phyloP scores from a whole-genome alignment of 2,113 vertebrate species.

The Vulpes ferrilata region DNA sequence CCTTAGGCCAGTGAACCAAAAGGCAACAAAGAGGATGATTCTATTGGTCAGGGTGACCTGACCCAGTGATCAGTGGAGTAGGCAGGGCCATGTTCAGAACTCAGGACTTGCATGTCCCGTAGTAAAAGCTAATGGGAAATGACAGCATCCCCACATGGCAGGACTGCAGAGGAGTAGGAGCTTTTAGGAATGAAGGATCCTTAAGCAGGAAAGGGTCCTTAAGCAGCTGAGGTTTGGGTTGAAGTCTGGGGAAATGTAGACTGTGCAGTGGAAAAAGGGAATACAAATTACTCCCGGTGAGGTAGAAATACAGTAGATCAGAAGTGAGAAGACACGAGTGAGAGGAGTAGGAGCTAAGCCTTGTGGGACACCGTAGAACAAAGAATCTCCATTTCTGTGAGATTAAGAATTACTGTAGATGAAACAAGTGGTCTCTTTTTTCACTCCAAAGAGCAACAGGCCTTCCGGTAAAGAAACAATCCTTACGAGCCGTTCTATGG shows the following conservation, averaged over 20 bases:
- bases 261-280: background rate
- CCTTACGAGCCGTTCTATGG: background rate
- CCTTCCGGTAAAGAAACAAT: background rate
- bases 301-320: accelerated
- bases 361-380: background rate
- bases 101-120: accelerated
- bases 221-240: background rate
- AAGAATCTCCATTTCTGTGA: background rate
- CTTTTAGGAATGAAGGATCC: background rate
- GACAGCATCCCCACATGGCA: background rate
- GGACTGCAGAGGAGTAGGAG: background rate
- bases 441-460: background rate
- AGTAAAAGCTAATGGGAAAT: background rate
- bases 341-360: background rate
- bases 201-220: background rate
- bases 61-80: too few relatives aligned
- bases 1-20: background rate
- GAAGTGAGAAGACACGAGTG: background rate
- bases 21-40: background rate
- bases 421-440: background rate
- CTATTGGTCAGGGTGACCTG: too few relatives aligned
- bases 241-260: background rate
- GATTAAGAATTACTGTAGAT: background rate
- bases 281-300: background rate
- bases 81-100: background rate